A percentile compares a stretch with the other conserved stretches of the same genome.
These are phyloP conservation scores for Acanthosepion pharaonis DNA, from an alignment of 2,888 invertebrate species.

Conservation along the genomic window DNA sequence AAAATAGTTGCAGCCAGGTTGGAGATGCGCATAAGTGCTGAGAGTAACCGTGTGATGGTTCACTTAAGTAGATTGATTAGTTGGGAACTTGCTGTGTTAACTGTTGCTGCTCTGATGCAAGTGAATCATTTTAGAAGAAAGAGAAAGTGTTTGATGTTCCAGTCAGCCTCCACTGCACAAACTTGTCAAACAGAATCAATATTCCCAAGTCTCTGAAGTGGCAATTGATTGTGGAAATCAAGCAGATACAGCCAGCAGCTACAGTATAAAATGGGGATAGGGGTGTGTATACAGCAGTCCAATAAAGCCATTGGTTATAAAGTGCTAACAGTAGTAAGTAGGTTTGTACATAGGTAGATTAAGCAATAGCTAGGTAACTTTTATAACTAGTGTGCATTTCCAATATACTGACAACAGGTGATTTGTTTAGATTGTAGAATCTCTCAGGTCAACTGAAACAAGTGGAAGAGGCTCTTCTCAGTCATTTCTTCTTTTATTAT, in stretches of 20 bases:
- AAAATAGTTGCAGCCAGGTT: not conserved
- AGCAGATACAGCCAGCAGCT: not conserved
- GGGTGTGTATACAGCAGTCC: not conserved
- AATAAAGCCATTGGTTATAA: conserved; percentile 6
- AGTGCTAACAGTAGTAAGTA: not conserved
- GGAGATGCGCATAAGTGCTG: not conserved
- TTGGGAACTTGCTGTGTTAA: not conserved
- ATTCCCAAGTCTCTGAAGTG: not conserved
- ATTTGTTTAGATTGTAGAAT: not conserved
- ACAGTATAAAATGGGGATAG: not conserved
- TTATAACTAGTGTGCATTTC: not conserved
- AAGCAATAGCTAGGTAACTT: not conserved
- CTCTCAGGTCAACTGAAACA: not conserved
- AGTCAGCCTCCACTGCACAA: conserved; percentile 33
- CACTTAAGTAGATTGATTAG: not conserved
- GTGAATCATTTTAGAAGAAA: not conserved
- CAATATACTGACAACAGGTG: not conserved
- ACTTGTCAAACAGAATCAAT: conserved; percentile 33
- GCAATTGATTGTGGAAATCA: conserved; percentile 20
- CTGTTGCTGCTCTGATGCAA: not conserved
- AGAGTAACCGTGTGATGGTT: not conserved
- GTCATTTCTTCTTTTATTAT: no score
- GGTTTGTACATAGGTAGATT: not conserved
- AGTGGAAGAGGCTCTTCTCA: no score
- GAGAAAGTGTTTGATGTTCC: conserved; percentile 16